Base-by-base conservation (phyloP, 2,797 vertebrate species). In the Peromyscus melanophrys region DNA sequence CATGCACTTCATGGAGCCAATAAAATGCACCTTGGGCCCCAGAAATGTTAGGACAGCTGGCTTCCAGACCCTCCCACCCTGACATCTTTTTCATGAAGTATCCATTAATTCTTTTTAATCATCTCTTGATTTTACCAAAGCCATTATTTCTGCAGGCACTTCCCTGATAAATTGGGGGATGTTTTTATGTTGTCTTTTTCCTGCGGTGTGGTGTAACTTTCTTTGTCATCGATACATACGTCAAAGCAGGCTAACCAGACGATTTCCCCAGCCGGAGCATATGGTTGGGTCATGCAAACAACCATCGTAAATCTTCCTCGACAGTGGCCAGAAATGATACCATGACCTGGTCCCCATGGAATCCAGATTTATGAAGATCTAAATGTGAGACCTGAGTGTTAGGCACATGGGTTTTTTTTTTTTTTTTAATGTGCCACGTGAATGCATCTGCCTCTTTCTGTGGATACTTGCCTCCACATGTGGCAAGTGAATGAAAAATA, bases 1-100 rank as follows among this genome's bases (percentile, higher is more conserved):
- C 97, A 97, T 96, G 97, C 96, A 89, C 97, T 98, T 98, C 95
- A 98, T 81, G 80, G 98, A 98, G 98, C 98, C 98, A 98, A 98
- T 98, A 98, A 98, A 98, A 97, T 97, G 92, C 89, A 98, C 98
- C 97, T 97, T 98, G 90, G 98, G 97, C 96, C 93, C 95, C 97
- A 98, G 98, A 98, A 98, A 98, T 98, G 98, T 98, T 99, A 98
- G 96, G 98, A 99, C 99, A 99, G 99, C 99, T 99, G 99, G 98
- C 98, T 99, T 98, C 99, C 99, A 99, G 99, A 99, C 98, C 98
- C 97, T 97, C 43, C 98, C 97, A 98, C 97, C 98, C 40, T 65
- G 43, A 57, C 76, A 61, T 90, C 75, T 90, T 78, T 98, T 98
- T 98, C 97, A 96, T 99, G 98, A 98, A 98, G 98, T 98, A 99